A percentile compares a stretch with the other conserved stretches of the same genome.
phyloP scores from a whole-genome alignment of 2,797 vertebrate genomes.

The Anniella stebbinsi region DNA sequence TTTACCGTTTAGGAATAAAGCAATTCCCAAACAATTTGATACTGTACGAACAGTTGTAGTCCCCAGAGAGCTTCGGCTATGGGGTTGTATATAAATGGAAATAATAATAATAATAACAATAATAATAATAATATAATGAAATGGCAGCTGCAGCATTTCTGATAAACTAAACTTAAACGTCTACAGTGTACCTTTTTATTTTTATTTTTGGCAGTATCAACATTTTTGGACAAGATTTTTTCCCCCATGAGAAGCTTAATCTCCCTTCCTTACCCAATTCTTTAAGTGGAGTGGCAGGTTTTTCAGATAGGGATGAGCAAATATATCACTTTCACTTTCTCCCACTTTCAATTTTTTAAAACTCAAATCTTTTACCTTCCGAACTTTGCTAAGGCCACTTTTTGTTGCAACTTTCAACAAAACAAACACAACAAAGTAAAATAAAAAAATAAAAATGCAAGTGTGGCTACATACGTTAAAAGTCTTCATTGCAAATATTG shows the following conservation, averaged over 20 bases:
- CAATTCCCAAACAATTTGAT: background rate
- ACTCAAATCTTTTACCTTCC: background rate
- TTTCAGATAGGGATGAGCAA: background rate
- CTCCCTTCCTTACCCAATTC: background rate
- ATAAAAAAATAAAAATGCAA: too few species aligned
- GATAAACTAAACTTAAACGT: background rate
- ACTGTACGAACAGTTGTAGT: background rate
- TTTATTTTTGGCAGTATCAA: background rate
- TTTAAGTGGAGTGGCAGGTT: background rate
- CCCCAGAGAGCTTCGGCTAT: too few species aligned
- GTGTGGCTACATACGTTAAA: too few species aligned
- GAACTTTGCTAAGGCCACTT: background rate
- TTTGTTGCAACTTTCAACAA: too few species aligned
- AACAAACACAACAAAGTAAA: too few species aligned
- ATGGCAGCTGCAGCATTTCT: background rate
- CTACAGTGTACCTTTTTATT: background rate
- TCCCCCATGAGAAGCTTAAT: rapidly evolving
- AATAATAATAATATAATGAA: too few species aligned
- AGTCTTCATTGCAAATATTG: too few species aligned
- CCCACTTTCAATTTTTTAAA: too few species aligned
- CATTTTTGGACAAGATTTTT: background rate
- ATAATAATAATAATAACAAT: too few species aligned
- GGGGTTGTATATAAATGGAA: too few species aligned
- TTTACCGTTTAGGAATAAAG: background rate
- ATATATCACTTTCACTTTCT: too few species aligned